Percentiles rank a stretch among this genome's conserved stretches.
These are phyloP conservation scores for Macquaria australasica DNA, from an alignment of 2,113 vertebrate genomes.

Conservation along the genomic window DNA sequence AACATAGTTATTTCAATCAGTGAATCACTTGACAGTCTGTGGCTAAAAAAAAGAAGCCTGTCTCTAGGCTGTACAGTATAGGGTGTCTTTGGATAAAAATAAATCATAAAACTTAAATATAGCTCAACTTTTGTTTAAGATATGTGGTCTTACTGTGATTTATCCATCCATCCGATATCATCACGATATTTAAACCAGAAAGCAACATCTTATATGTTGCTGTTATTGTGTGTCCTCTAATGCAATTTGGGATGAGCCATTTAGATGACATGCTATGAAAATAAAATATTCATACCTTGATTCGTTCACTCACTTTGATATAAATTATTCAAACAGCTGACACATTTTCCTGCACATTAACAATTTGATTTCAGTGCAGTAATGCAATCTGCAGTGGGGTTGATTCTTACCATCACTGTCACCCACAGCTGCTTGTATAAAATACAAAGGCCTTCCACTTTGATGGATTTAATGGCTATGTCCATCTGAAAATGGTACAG, in stretches of 20 bases:
- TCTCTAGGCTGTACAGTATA: too few relatives aligned
- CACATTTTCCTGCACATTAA: constrained; percentile 11
- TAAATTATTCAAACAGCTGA: constrained; percentile 30
- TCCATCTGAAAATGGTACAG: background rate
- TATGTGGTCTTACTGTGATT: too few relatives aligned
- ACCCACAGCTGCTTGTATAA: background rate
- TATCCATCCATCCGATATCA: too few relatives aligned
- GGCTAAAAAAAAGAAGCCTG: too few relatives aligned
- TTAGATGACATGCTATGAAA: constrained; percentile 14
- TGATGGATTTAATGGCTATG: background rate
- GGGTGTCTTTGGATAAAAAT: too few relatives aligned
- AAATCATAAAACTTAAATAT: too few relatives aligned
- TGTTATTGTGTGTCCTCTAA: background rate
- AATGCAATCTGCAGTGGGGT: background rate
- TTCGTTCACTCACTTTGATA: background rate
- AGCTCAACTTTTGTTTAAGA: too few relatives aligned
- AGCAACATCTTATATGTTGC: background rate
- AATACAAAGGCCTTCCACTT: background rate
- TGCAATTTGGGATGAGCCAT: constrained; percentile 3
- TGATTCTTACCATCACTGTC: background rate
- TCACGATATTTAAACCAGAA: background rate
- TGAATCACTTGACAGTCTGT: too few relatives aligned
- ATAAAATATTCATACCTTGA: constrained; percentile 27
- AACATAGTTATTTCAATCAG: too few relatives aligned
- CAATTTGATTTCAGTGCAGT: background rate